Evolutionary conservation across 2,888 invertebrate species (phyloP), one percentile per base, ranked within the genome.

Genomic region (Hipparchia semele): DNA sequence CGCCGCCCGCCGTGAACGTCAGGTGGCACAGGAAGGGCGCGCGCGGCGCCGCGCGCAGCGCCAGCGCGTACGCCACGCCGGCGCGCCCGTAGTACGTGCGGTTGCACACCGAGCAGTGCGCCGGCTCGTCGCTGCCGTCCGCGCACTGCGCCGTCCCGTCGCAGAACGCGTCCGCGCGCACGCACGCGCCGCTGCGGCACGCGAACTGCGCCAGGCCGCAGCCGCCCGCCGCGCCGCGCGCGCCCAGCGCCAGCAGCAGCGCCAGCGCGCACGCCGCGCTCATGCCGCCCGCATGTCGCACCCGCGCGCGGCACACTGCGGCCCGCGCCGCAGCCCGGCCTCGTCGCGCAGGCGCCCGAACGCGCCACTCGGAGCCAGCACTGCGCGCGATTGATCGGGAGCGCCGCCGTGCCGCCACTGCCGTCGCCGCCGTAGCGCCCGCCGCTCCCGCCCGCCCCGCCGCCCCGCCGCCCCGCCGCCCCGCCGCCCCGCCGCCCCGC

Each of bases 1-100:
- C 96, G 78, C 98, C 98, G 85, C 97, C 97, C 84, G 98, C 98
- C 82, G 98, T 98, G 94, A 98, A 98, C 80, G 98, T 98, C 83
- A 98, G 95, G 90, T 98, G 97, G 90, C 98, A 98, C 77, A 98
- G 95, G 91, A 98, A 98, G 54, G 98, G 98, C 83, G 97, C 95
- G 80, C 97, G 95, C 82, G 96, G 96, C 69, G 97, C 96, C 81
- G 96, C 95, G 80, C 96, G 95, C 84, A 98, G 95, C 80, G 95
- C 95, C 87, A 98, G 94, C 82, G 96, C 96, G 94, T 97, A 98
- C 69, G 97, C 97, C 84, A 96, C 96, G 80, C 97, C 97, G 80
- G 96, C 96, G 84, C 96, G 97, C 10, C 98, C 98, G 90, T 98
- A 98, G 91, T 98, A 98, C 69, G 98, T 98, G 84, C 98, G 96